A percentile compares a stretch with the other conserved stretches of the same genome.
Evolutionary conservation across 2,888 invertebrate species (phyloP).

Genomic region (Formica aserva): DNA sequence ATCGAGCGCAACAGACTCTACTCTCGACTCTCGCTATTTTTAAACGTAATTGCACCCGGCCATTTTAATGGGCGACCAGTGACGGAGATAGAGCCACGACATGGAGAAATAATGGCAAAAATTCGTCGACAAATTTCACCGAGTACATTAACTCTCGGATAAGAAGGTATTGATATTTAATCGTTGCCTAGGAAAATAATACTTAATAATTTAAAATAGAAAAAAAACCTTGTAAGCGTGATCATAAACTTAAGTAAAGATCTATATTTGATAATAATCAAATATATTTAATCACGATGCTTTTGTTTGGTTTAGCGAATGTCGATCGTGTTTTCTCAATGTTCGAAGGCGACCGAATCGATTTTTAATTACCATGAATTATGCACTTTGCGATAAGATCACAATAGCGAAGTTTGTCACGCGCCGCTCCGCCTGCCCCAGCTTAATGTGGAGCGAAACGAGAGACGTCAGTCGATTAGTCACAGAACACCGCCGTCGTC

Average conservation of each 20-base stretch:
- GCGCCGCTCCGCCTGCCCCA: constrained; percentile 9
- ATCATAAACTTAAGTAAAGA: background rate
- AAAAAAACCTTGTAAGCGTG: background rate
- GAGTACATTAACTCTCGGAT: constrained; percentile 25
- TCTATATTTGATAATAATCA: background rate
- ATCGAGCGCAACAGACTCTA: constrained; percentile 81
- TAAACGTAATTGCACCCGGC: constrained; percentile 84
- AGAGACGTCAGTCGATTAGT: constrained; percentile 52
- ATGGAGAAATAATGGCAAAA: constrained; percentile 54
- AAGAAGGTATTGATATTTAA: constrained; percentile 36
- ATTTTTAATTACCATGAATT: constrained; percentile 34
- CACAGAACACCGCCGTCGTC: constrained; percentile 57
- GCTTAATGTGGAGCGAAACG: constrained; percentile 58
- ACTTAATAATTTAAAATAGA: background rate
- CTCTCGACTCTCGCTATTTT: constrained; percentile 82
- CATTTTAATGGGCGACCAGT: constrained; percentile 83
- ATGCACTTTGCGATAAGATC: constrained; percentile 38
- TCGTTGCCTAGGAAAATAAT: background rate
- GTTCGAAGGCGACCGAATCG: constrained; percentile 9
- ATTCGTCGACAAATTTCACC: constrained; percentile 60
- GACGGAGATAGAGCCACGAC: constrained; percentile 63
- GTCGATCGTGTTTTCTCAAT: background rate
- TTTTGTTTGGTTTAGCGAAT: constrained; percentile 6
- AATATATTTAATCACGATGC: background rate
- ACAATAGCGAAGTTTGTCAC: constrained; percentile 11